Percentiles rank a stretch among this genome's conserved stretches.
Evolutionary conservation across 2,888 invertebrate species (phyloP).

Genomic region (Erynnis tages): DNA sequence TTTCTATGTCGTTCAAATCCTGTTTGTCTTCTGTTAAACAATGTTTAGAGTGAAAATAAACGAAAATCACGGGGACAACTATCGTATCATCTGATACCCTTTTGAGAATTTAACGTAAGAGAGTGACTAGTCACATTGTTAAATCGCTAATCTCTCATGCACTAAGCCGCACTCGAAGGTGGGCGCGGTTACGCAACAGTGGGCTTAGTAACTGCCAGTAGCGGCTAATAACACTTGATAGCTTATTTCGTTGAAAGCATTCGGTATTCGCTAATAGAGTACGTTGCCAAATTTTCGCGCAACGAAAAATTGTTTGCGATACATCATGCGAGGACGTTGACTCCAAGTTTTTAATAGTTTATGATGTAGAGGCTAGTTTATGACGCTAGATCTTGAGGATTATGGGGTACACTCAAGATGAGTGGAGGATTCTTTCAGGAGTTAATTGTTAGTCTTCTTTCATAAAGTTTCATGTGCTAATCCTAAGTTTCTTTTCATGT

Average conservation of each 20-base stretch:
- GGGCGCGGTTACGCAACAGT: constrained; percentile 45
- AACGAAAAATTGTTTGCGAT: constrained; percentile 11
- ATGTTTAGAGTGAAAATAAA: too few relatives aligned
- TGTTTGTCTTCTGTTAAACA: too few relatives aligned
- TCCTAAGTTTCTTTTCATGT: too few relatives aligned
- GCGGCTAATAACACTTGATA: constrained; percentile 38
- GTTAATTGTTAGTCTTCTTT: too few relatives aligned
- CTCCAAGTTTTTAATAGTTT: background rate
- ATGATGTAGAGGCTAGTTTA: background rate
- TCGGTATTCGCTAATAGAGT: constrained; percentile 3
- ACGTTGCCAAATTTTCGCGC: constrained; percentile 16
- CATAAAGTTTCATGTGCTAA: too few relatives aligned
- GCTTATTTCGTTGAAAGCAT: constrained; percentile 32
- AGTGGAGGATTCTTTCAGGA: too few relatives aligned
- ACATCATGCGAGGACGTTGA: constrained; percentile 4
- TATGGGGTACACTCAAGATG: too few relatives aligned
- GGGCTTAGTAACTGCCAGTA: constrained; percentile 39
- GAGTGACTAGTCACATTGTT: background rate
- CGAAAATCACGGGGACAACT: background rate
- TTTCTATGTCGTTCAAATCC: too few relatives aligned
- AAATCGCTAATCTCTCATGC: constrained; percentile 24
- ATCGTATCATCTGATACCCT: too few relatives aligned
- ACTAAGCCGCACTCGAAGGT: constrained; percentile 35
- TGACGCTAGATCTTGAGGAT: background rate
- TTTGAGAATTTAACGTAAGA: too few relatives aligned